Evolutionary conservation across 2,113 vertebrate species (phyloP), one percentile per base, ranked within the genome.

Genomic region (Circaetus cinerascens): DNA sequence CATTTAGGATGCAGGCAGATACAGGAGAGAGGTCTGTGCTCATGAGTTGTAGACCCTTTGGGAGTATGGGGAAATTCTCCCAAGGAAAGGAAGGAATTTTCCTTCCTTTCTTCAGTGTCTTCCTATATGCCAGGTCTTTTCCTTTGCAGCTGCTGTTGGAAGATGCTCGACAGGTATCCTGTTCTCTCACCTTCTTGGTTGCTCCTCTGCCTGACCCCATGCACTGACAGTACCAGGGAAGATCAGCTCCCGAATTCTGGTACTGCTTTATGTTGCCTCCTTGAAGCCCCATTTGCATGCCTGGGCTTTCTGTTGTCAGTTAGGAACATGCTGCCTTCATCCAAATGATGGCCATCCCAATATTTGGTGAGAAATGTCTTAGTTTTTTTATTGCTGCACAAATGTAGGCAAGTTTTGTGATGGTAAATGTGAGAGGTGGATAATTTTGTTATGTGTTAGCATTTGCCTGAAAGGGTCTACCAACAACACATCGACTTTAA

Each of bases 401-500:
- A 9, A 26, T 17, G 10, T 18, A 72, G n/a, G 75, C 60, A 40
- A 19, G 20, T 48, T 63, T 82, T 43, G 38, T 0, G 0, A 71
- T 55, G 60, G 57, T 21, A n/a, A 66, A 46, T 79, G 41, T 56
- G 50, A 67, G 45, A 71, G 15, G 9, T 38, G 29, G 30, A 19
- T 85, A 50, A 60, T 66, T 66, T 53, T 55, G 15, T n/a, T 15
- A 11, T 6, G 21, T 64, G 13, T 64, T 51, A 81, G 48, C 17
- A 57, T 51, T 16, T 86, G 4, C 26, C 66, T n/a, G n/a, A 53
- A 63, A 68, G 45, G 7, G n/a, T 63, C 46, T 73, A 23, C 80
- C 36, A 76, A 6, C 38, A 82, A 25, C 34, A 29, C 6, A 26
- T 46, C 30, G 46, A 15, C 29, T 73, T 74, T 17, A 45, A 91